Evolutionary conservation across 2,888 invertebrate genomes (phyloP).

Genomic region (Prosapia bicincta): DNA sequence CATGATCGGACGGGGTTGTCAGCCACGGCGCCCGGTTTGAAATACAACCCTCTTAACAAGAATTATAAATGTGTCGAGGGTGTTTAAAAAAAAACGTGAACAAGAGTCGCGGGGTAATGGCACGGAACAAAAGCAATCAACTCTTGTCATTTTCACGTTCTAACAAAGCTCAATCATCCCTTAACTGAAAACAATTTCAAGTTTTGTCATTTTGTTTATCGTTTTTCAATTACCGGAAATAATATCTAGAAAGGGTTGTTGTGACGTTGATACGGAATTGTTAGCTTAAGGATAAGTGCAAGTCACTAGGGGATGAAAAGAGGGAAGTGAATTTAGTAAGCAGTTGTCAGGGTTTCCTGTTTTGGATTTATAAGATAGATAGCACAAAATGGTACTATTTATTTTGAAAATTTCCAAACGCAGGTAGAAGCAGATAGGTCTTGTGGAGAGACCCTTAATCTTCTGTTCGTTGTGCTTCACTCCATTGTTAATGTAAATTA

Average conservation of each 20-base stretch:
- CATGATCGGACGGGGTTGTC: constrained; percentile 9
- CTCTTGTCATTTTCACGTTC: neutral
- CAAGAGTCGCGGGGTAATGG: constrained; percentile 18
- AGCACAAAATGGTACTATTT: too few species aligned
- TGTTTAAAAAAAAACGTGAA: constrained; percentile 16
- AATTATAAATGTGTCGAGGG: constrained; percentile 29
- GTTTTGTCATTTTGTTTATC: neutral
- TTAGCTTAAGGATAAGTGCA: neutral
- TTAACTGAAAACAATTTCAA: neutral
- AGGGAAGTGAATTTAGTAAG: too few species aligned
- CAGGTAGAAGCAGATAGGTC: too few species aligned
- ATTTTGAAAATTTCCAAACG: too few species aligned
- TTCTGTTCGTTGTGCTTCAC: too few species aligned
- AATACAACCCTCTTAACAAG: constrained; percentile 25
- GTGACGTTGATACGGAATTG: neutral
- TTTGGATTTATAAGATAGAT: too few species aligned
- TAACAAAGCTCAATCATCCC: neutral
- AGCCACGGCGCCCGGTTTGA: constrained; percentile 9
- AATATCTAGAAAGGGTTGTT: neutral
- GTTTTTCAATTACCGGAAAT: neutral
- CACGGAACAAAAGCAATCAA: neutral
- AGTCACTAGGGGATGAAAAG: neutral
- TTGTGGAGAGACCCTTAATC: too few species aligned
- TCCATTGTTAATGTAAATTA: too few species aligned
- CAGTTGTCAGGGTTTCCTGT: too few species aligned